Conservation (phyloP, 2,113 vertebrate genomes). For the Etia nguti region DNA sequence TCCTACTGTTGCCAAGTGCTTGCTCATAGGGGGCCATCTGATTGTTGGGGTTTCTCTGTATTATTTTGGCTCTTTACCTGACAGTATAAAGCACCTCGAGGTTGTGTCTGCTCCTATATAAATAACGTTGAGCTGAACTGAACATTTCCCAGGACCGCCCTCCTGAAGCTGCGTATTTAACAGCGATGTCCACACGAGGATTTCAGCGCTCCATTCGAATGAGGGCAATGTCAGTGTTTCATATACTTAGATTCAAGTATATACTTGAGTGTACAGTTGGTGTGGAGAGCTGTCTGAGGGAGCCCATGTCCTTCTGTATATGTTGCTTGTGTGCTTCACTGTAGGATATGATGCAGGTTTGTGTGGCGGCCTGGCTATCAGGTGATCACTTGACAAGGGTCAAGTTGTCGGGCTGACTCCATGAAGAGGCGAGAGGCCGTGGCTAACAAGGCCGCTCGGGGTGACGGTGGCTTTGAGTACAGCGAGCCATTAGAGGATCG, state of each 20-base stretch:
- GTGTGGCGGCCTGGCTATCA: slow-evolving; percentile 47
- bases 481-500: slow-evolving; percentile 66
- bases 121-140: background rate
- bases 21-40: background rate
- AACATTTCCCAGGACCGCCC: background rate
- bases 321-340: background rate
- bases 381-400: slow-evolving; percentile 66
- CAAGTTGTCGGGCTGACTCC: slow-evolving; percentile 62
- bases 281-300: background rate
- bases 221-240: background rate
- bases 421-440: slow-evolving; percentile 45
- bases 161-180: background rate
- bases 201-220: background rate
- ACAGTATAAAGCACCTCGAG: background rate
- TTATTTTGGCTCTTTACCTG: background rate
- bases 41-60: background rate
- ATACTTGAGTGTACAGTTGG: background rate
- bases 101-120: background rate
- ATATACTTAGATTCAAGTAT: background rate
- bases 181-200: background rate
- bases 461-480: slow-evolving; percentile 60
- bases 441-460: slow-evolving; percentile 60
- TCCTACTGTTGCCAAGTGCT: background rate
- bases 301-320: background rate
- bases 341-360: background rate